A percentile compares a stretch with the other conserved stretches of the same genome.
phyloP scores from a whole-genome alignment of 2,113 vertebrate species.

The Dipodomys ordii region DNA sequence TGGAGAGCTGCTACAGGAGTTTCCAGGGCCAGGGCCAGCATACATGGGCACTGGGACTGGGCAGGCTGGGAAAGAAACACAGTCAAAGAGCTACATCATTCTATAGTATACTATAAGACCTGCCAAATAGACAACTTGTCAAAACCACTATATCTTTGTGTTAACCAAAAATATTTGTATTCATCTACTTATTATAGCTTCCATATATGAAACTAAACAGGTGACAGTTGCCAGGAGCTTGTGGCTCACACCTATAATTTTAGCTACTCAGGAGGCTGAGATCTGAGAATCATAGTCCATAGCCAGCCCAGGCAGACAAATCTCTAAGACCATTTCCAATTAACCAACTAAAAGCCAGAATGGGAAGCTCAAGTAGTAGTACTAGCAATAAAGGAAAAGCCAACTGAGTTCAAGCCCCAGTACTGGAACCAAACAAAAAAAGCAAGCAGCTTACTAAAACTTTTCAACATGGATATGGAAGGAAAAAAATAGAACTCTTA shows the following conservation, averaged over 20 bases:
- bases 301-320: no score
- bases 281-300: no score
- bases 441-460: neutral
- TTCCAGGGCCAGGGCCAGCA: conserved; percentile 90
- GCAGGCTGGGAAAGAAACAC: conserved; percentile 88
- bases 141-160: neutral
- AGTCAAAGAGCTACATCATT: neutral
- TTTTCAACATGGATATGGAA: conserved; percentile 18
- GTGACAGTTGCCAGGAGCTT: neutral
- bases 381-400: no score
- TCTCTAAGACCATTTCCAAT: no score
- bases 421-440: no score
- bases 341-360: no score
- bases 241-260: no score
- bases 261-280: no score
- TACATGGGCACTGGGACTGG: conserved; percentile 94
- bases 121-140: conserved; percentile 5
- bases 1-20: conserved; percentile 94
- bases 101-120: neutral
- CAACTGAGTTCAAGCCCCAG: no score
- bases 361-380: no score
- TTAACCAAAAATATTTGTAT: conserved; percentile 1
- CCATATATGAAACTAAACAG: conserved; percentile 64
- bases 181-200: conserved; percentile 63
- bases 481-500: neutral